Conservation (phyloP, 1,140 invertebrate species). For the Probaryconus sp. region DNA sequence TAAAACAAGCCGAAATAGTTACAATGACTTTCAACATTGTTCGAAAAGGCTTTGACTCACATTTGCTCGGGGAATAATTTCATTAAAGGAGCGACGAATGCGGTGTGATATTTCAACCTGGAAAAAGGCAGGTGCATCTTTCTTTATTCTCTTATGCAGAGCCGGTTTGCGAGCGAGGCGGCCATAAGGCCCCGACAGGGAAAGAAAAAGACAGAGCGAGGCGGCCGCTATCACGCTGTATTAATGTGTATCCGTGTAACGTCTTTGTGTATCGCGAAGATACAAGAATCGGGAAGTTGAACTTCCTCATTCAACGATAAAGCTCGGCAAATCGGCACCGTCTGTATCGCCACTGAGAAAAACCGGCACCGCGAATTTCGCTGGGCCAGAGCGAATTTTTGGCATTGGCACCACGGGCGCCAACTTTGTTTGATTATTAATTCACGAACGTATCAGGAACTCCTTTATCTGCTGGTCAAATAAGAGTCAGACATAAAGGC, state of each 20-base stretch:
- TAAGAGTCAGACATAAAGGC: slow-evolving; percentile 39
- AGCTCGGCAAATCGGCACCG: slow-evolving; percentile 32
- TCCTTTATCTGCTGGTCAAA: slow-evolving; percentile 28
- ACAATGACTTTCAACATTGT: slow-evolving; percentile 4
- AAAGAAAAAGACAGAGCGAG: slow-evolving; percentile 9
- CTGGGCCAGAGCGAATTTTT: slow-evolving; percentile 28
- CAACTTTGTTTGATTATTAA: slow-evolving; percentile 29
- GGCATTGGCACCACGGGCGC: slow-evolving; percentile 2
- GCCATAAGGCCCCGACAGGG: slow-evolving; percentile 26
- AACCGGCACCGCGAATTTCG: not conserved
- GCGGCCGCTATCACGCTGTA: slow-evolving; percentile 38
- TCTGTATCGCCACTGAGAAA: slow-evolving; percentile 17
- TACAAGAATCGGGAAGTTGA: slow-evolving; percentile 61
- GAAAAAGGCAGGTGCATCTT: slow-evolving; percentile 64
- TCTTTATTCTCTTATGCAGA: slow-evolving; percentile 59
- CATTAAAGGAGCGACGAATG: slow-evolving; percentile 46
- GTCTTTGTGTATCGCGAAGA: slow-evolving; percentile 58
- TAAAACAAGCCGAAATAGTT: slow-evolving; percentile 8
- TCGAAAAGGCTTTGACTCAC: slow-evolving; percentile 26
- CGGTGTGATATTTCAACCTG: slow-evolving; percentile 53
- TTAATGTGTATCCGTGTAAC: slow-evolving; percentile 56
- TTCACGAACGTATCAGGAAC: slow-evolving; percentile 24
- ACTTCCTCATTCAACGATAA: slow-evolving; percentile 63
- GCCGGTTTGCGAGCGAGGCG: slow-evolving; percentile 61
- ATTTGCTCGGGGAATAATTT: slow-evolving; percentile 43